Conservation (phyloP, 2,113 vertebrate species). For the Nibea albiflora region DNA sequence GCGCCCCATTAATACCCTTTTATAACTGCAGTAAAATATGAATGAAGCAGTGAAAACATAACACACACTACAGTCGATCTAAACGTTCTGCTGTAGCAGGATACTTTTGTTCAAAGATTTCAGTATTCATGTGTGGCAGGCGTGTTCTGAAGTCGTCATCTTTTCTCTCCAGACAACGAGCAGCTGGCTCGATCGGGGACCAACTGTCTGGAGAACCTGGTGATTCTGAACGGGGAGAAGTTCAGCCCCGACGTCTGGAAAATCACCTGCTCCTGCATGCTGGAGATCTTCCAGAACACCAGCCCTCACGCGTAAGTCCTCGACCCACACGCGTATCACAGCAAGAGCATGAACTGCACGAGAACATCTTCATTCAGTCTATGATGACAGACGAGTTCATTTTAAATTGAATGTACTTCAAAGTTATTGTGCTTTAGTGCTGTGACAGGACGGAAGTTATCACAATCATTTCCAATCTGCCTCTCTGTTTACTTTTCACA, state of each 20-base stretch:
- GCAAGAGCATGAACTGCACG: neutral
- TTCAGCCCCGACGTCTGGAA: slow-evolving; percentile 96
- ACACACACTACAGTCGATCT: neutral
- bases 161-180: slow-evolving; percentile 90
- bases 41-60: neutral
- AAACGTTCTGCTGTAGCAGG: neutral
- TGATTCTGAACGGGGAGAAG: slow-evolving; percentile 96
- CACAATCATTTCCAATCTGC: neutral
- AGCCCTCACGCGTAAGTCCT: slow-evolving; percentile 86
- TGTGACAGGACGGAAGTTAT: slow-evolving; percentile 1
- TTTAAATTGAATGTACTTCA: neutral
- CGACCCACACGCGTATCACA: neutral
- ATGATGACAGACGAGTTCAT: too few relatives aligned
- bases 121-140: neutral
- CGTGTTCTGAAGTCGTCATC: neutral
- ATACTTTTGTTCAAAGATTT: neutral
- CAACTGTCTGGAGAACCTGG: slow-evolving; percentile 97
- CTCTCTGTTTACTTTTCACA: slow-evolving; percentile 54
- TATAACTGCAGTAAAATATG: neutral
- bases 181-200: slow-evolving; percentile 97
- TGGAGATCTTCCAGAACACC: slow-evolving; percentile 97
- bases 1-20: too few relatives aligned
- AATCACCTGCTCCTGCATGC: slow-evolving; percentile 94
- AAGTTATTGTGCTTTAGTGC: neutral
- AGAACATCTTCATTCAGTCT: too few relatives aligned